phyloP scores from a whole-genome alignment of 1,140 invertebrate species.

The Danaus plexippus region DNA sequence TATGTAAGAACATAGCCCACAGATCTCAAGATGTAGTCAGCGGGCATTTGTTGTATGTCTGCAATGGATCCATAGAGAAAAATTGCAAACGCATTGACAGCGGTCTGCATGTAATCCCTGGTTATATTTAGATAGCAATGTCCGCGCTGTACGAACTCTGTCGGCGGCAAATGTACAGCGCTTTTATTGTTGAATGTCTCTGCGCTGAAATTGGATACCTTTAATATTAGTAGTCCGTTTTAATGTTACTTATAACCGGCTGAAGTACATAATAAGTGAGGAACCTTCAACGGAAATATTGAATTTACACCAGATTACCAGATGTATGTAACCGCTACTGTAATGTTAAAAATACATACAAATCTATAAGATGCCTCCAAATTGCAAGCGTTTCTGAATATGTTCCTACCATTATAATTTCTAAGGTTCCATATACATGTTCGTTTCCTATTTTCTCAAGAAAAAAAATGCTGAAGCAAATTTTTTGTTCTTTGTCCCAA shows the following conservation, averaged over 20 bases:
- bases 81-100: slow-evolving; percentile 54
- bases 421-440: no score
- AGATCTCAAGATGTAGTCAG: slow-evolving; percentile 45
- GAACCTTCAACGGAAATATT: no score
- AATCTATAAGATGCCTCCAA: no score
- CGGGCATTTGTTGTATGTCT: slow-evolving; percentile 38
- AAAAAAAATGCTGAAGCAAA: no score
- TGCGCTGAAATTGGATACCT: slow-evolving; percentile 17
- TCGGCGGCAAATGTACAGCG: slow-evolving; percentile 34
- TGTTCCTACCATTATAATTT: no score
- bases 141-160: slow-evolving; percentile 37
- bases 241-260: not conserved
- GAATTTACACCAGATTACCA: no score
- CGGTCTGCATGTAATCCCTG: slow-evolving; percentile 56
- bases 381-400: no score
- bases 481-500: not conserved
- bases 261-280: not conserved
- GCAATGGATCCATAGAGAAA: slow-evolving; percentile 36
- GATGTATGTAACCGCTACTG: no score
- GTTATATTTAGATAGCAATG: slow-evolving; percentile 39
- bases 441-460: no score
- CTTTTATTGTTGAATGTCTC: slow-evolving; percentile 41
- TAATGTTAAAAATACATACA: no score
- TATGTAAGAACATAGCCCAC: slow-evolving; percentile 17
- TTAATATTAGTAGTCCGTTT: not conserved